phyloP scores from a whole-genome alignment of 1,140 invertebrate genomes.

The Delia radicum region DNA sequence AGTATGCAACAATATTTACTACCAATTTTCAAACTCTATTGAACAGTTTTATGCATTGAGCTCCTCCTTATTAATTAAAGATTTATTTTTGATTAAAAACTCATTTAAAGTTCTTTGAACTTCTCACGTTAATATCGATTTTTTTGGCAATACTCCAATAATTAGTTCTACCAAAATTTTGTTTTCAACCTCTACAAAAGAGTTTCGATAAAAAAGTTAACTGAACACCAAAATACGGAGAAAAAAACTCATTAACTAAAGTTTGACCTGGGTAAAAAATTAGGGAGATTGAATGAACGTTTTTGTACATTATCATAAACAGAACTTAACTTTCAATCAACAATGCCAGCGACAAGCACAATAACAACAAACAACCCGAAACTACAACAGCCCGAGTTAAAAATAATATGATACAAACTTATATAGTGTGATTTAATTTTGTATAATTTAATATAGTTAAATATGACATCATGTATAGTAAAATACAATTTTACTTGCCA shows the following conservation, averaged over 20 bases:
- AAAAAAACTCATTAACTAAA: conserved; percentile 13
- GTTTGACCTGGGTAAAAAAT: conserved; percentile 6
- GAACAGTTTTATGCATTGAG: too few relatives aligned
- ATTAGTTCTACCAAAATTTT: neutral
- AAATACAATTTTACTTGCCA: too few relatives aligned
- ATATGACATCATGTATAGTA: too few relatives aligned
- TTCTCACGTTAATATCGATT: neutral
- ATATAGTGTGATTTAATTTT: too few relatives aligned
- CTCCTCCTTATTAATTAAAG: neutral
- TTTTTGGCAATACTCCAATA: conserved; percentile 3
- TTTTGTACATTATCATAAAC: neutral
- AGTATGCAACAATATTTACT: too few relatives aligned
- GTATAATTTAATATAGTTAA: too few relatives aligned
- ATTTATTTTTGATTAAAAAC: conserved; percentile 9
- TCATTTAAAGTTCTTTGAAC: conserved; percentile 17
- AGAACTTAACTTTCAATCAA: conserved; percentile 13
- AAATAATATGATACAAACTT: too few relatives aligned
- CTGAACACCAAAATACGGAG: neutral
- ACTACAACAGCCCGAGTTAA: neutral
- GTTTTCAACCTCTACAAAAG: neutral
- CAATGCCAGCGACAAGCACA: neutral
- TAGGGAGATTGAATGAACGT: neutral
- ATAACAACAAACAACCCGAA: neutral
- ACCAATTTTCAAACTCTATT: too few relatives aligned
- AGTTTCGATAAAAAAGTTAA: neutral